These are phyloP conservation scores for Platyura marginata DNA, from an alignment of 1,140 invertebrate species.

Conservation along the genomic window DNA sequence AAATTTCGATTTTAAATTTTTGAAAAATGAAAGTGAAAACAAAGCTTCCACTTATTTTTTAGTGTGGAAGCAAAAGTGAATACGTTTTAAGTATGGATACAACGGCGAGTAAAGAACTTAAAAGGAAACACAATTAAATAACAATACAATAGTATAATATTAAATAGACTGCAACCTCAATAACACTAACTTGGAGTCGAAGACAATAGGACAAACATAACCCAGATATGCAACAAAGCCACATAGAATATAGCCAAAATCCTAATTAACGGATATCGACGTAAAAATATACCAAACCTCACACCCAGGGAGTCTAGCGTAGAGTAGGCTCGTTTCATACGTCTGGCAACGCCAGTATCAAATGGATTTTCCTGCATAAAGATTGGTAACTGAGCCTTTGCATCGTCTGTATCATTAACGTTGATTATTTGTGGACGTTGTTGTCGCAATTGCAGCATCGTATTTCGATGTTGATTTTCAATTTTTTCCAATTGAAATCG, in stretches of 20 bases:
- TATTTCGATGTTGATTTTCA: constrained; percentile 26
- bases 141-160: background rate
- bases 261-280: constrained; percentile 61
- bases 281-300: constrained; percentile 56
- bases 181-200: constrained; percentile 15
- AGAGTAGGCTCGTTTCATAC: constrained; percentile 63
- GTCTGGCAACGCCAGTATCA: constrained; percentile 54
- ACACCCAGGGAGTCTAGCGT: constrained; percentile 58
- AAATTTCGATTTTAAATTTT: background rate
- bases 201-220: constrained; percentile 20
- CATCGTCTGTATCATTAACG: constrained; percentile 46
- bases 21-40: no score
- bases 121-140: background rate
- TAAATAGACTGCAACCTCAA: background rate
- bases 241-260: constrained; percentile 56
- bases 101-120: no score
- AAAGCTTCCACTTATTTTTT: no score
- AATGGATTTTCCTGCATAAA: constrained; percentile 58
- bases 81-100: no score
- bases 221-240: constrained; percentile 18
- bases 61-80: no score
- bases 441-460: constrained; percentile 10
- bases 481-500: constrained; percentile 57
- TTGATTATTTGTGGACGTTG: constrained; percentile 25
- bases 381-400: constrained; percentile 44